Conservation (phyloP, 2,797 vertebrate species). For the Bradypodion pumilum region DNA sequence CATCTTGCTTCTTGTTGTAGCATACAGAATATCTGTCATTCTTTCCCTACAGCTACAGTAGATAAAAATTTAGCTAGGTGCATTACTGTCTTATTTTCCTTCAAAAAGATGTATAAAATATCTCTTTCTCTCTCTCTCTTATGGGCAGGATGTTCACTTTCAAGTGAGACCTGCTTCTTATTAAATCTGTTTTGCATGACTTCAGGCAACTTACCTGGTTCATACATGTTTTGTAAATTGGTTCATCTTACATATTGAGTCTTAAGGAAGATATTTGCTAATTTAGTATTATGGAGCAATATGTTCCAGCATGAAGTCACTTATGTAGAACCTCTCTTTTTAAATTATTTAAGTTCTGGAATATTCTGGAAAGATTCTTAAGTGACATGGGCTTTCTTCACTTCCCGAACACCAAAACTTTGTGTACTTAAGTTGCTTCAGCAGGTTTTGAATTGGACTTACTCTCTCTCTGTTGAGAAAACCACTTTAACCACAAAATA, state of each 20-base stretch:
- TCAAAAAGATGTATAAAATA: too few relatives aligned
- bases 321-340: background rate
- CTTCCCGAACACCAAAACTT: background rate
- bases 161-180: background rate
- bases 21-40: slow-evolving; percentile 9
- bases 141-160: slow-evolving; percentile 12
- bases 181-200: slow-evolving; percentile 38
- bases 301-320: background rate
- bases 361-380: background rate
- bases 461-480: slow-evolving; percentile 42
- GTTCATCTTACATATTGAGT: slow-evolving; percentile 48
- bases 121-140: too few relatives aligned
- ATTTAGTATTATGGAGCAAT: background rate
- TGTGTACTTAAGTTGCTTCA: background rate
- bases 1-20: background rate
- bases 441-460: background rate
- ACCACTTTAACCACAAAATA: slow-evolving; percentile 41
- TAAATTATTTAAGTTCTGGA: background rate
- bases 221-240: slow-evolving; percentile 35
- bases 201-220: slow-evolving; percentile 44
- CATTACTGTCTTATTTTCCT: too few relatives aligned
- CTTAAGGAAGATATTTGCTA: slow-evolving; percentile 31
- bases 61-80: slow-evolving; percentile 25
- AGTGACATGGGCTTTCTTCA: background rate
- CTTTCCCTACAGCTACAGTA: slow-evolving; percentile 45